phyloP scores from a whole-genome alignment of 2,797 vertebrate species.

The Pseudopleuronectes americanus region DNA sequence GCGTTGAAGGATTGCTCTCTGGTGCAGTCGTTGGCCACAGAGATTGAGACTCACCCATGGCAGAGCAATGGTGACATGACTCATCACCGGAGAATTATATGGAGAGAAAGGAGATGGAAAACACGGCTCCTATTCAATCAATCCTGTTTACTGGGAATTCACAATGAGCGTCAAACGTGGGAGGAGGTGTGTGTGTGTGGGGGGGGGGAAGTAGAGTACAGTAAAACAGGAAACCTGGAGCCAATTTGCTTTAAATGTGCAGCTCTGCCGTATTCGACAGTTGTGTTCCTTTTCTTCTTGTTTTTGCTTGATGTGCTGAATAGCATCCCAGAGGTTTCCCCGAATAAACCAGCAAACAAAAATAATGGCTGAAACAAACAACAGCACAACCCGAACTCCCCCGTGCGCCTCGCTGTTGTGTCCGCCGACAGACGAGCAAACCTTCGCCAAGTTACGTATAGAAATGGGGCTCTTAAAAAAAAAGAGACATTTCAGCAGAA shows the following conservation, averaged over 20 bases:
- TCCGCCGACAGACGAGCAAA: constrained; percentile 23
- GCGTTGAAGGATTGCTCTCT: constrained; percentile 72
- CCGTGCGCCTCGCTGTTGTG: constrained; percentile 30
- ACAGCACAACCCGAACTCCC: constrained; percentile 33
- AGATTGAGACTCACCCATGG: constrained; percentile 73
- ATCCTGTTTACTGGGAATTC: constrained; percentile 50
- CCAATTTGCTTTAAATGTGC: constrained; percentile 32
- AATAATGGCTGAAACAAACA: constrained; percentile 45
- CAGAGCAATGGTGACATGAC: constrained; percentile 69
- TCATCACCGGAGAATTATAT: constrained; percentile 69
- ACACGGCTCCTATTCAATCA: constrained; percentile 62
- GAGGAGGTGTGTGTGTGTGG: too few relatives aligned
- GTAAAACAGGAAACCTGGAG: constrained; percentile 29
- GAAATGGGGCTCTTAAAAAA: constrained; percentile 29
- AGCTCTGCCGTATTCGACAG: constrained; percentile 14
- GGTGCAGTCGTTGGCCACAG: constrained; percentile 71
- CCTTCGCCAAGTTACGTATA: constrained; percentile 19
- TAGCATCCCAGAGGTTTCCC: constrained; percentile 45
- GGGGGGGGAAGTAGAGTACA: constrained; percentile 32
- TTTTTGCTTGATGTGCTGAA: constrained; percentile 48
- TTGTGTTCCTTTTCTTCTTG: background rate
- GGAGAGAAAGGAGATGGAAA: constrained; percentile 62
- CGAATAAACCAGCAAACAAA: constrained; percentile 49
- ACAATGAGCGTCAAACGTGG: constrained; percentile 40
- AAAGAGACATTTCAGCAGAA: constrained; percentile 66